A percentile compares a stretch with the other conserved stretches of the same genome.
These are phyloP conservation scores for Festucalex cinctus DNA, from an alignment of 2,113 vertebrate genomes.

Conservation along the genomic window DNA sequence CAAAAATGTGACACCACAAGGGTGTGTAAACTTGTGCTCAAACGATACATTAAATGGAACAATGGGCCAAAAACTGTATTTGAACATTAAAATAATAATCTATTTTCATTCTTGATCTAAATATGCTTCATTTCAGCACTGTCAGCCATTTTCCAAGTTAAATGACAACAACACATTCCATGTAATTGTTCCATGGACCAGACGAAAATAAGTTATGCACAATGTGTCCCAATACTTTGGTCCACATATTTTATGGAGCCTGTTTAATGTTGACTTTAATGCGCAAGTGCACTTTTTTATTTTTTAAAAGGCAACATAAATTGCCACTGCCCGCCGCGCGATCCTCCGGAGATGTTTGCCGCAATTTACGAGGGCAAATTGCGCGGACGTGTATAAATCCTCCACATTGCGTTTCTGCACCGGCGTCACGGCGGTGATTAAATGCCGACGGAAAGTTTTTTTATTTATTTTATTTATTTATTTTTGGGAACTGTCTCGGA, in stretches of 20 bases:
- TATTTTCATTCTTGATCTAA: no score
- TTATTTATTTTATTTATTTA: conserved; percentile 17
- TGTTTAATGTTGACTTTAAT: neutral
- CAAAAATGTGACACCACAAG: no score
- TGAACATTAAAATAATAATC: no score
- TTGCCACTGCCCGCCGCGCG: conserved; percentile 49
- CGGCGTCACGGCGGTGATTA: conserved; percentile 49
- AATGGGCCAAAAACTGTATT: no score
- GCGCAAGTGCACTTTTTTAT: neutral
- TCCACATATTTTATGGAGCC: neutral
- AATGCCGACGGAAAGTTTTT: conserved; percentile 37
- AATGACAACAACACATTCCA: no score
- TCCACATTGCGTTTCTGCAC: conserved; percentile 43
- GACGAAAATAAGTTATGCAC: no score
- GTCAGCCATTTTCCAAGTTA: no score
- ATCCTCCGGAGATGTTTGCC: conserved; percentile 36
- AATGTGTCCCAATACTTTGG: neutral
- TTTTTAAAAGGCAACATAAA: conserved; percentile 59
- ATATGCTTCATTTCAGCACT: no score
- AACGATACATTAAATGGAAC: no score
- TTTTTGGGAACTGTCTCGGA: neutral
- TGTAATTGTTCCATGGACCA: no score
- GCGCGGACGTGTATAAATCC: conserved; percentile 37
- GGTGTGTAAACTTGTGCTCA: no score
- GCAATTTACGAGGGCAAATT: conserved; percentile 61